Percentiles rank a stretch among this genome's conserved stretches.
Conservation (phyloP, 1,140 invertebrate species). For the Tetraneura akinire region DNA sequence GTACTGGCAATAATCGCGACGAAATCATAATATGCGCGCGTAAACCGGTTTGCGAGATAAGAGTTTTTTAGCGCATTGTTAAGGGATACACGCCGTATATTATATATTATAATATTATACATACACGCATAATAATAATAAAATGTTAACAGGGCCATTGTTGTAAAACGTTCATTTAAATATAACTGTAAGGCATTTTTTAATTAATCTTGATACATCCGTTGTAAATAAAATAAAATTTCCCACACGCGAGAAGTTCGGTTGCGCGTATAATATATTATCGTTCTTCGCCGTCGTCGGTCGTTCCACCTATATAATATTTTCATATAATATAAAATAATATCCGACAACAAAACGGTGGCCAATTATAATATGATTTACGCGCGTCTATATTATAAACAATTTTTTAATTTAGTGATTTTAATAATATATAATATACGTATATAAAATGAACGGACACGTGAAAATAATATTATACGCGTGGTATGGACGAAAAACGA, state of each 20-base stretch:
- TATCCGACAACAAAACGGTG: not conserved
- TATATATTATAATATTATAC: too few species aligned
- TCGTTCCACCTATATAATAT: not conserved
- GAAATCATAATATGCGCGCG: constrained; percentile 41
- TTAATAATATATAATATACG: not conserved
- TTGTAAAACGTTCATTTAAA: constrained; percentile 25
- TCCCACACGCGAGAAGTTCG: constrained; percentile 9
- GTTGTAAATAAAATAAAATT: constrained; percentile 23
- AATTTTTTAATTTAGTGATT: not conserved
- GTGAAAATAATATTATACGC: too few species aligned
- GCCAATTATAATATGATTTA: constrained; percentile 36
- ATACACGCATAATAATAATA: too few species aligned
- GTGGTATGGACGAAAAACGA: not conserved
- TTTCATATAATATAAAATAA: not conserved
- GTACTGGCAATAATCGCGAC: not conserved
- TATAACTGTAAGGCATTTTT: constrained; percentile 41
- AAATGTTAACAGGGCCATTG: constrained; percentile 34
- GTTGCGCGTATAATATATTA: not conserved
- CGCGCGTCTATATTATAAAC: not conserved
- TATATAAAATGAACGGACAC: too few species aligned
- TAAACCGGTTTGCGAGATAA: constrained; percentile 48
- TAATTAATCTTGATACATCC: constrained; percentile 37
- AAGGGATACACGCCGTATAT: constrained; percentile 37
- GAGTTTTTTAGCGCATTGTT: constrained; percentile 26
- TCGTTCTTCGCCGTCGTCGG: too few species aligned